phyloP scores from a whole-genome alignment of 2,797 vertebrate genomes.

The Podargus strigoides region DNA sequence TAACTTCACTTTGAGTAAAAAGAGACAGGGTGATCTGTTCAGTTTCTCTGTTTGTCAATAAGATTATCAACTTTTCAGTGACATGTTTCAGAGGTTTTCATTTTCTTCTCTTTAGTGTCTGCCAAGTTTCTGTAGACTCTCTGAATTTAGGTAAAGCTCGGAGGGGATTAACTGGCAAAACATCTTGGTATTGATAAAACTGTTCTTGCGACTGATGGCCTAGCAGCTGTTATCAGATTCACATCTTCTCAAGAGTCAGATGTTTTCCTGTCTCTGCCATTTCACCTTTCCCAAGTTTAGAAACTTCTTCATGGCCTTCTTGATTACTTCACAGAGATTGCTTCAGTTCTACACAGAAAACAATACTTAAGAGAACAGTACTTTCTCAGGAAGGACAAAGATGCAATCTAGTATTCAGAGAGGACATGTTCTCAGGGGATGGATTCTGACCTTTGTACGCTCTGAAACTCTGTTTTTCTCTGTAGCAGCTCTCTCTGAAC shows the following conservation, averaged over 20 bases:
- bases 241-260: neutral
- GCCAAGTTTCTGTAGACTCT: neutral
- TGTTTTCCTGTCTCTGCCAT: neutral
- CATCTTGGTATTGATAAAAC: neutral
- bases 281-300: neutral
- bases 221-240: neutral
- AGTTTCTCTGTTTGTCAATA: neutral
- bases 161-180: neutral
- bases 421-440: neutral
- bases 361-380: neutral
- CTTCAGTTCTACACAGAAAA: neutral
- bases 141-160: neutral
- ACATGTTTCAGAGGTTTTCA: neutral
- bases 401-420: neutral
- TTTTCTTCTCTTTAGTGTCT: neutral
- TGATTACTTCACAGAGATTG: neutral
- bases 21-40: neutral
- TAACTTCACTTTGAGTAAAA: neutral
- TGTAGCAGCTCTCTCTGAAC: neutral
- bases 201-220: neutral
- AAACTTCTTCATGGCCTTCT: neutral
- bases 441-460: neutral
- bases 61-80: neutral
- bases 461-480: neutral
- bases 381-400: neutral